Conservation (phyloP, 2,797 vertebrate species). For the Pseudochromis fuscus region DNA sequence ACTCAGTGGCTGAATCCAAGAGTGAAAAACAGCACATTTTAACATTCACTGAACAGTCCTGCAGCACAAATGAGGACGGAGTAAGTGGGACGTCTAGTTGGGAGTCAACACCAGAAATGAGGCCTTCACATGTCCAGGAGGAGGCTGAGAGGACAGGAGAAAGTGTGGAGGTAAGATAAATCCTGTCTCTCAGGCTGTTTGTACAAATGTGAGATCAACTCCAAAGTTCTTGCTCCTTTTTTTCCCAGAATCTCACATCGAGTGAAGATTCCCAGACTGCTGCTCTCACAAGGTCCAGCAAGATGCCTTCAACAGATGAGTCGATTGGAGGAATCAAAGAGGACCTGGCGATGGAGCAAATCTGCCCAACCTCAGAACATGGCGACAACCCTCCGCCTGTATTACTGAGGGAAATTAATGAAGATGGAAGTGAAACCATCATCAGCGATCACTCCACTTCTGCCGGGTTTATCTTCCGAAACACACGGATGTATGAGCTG, state of each 20-base stretch:
- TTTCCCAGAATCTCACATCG: constrained; percentile 1
- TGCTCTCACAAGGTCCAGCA: not conserved
- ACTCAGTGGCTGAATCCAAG: not conserved
- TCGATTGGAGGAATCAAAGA: constrained; percentile 54
- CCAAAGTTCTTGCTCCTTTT: not conserved
- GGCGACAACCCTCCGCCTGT: constrained; percentile 20
- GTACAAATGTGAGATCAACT: not conserved
- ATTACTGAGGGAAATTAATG: constrained; percentile 79
- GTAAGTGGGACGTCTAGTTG: not conserved
- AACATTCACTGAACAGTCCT: not conserved
- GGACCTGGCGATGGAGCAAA: constrained; percentile 35
- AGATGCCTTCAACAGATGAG: not conserved
- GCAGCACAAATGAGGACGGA: not conserved
- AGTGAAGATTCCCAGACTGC: constrained; percentile 19
- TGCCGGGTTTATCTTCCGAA: constrained; percentile 87
- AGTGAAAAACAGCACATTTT: constrained; percentile 14
- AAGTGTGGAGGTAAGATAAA: constrained; percentile 52
- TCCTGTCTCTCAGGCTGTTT: not conserved
- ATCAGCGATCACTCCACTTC: constrained; percentile 85
- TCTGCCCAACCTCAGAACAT: not conserved
- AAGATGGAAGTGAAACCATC: constrained; percentile 81
- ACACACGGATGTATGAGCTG: constrained; percentile 88
- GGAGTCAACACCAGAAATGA: constrained; percentile 15
- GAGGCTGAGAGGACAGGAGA: constrained; percentile 9
- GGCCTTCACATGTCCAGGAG: constrained; percentile 8